Conservation (phyloP, 2,888 invertebrate species). For the Meghimatium bilineatum region DNA sequence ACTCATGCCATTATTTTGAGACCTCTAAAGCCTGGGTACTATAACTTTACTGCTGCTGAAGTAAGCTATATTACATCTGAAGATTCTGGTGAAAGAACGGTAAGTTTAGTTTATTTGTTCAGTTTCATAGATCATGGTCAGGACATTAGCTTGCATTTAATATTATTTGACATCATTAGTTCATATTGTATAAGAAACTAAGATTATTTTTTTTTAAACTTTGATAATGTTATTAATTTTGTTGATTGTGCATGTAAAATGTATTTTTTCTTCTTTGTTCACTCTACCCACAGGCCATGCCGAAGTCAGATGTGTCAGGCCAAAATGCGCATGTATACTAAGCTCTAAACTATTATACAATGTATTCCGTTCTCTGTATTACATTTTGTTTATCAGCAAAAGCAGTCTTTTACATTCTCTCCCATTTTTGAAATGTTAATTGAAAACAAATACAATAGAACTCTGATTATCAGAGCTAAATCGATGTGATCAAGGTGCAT, state of each 20-base stretch:
- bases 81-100: conserved; percentile 82
- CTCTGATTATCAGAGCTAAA: no score
- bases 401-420: no score
- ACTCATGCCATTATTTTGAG: conserved; percentile 94
- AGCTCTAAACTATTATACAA: no score
- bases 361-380: no score
- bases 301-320: no score
- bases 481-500: no score
- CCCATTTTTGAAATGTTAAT: no score
- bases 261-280: no score
- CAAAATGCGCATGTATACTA: no score
- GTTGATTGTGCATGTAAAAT: background rate
- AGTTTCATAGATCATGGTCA: background rate
- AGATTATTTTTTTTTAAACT: background rate
- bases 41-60: conserved; percentile 97
- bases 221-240: background rate
- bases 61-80: conserved; percentile 91
- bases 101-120: conserved; percentile 49
- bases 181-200: background rate
- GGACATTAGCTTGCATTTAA: background rate
- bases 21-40: conserved; percentile 93
- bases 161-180: background rate
- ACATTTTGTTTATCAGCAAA: no score
- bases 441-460: no score
- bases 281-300: no score